Evolutionary conservation across 1,140 invertebrate genomes (phyloP), one percentile per base, ranked within the genome.

Genomic region (Hypothenemus hampei): DNA sequence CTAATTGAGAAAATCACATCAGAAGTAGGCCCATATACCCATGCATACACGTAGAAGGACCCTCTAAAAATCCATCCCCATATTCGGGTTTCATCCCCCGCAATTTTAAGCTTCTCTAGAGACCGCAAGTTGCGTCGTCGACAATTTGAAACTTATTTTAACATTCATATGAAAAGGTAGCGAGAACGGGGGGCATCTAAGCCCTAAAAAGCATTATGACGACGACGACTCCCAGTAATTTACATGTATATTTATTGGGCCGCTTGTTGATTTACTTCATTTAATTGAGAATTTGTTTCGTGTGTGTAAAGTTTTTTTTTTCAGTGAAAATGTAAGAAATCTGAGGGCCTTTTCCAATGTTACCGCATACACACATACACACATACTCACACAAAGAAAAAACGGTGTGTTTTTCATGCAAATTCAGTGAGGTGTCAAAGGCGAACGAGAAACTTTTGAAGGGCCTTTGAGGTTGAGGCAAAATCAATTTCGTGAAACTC

Each of bases 71-170:
- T n/a, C 33, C 4, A 8, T 36, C 15, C 13, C 13, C 7, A 31
- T 46, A 54, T 54, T 46, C 52, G 15, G n/a, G 21, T 54, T 54
- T 54, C 43, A 39, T 23, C 52, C 52, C 50, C 35, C 41, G 33
- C 52, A 54, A 54, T 54, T 54, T 47, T 37, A 19, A 20, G 44
- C 53, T 57, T 46, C 66, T 61, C 63, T 35, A 47, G 66, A 61
- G 66, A 68, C 39, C 46, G 47, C 49, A 70, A 70, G 61, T 70
- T 70, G 66, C 68, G 69, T 67, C 69, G 69, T 66, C 69, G 70
- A 72, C 70, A 72, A 72, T 72, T 72, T 72, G 69, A 72, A 72
- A 72, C 69, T 72, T 72, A 72, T 72, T 72, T 72, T 72, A 72
- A 72, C 70, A 72, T 72, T 72, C 70, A 72, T 72, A 70, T 69